Evolutionary conservation across 1,140 invertebrate genomes (phyloP).

Genomic region (Solenopsis invicta): DNA sequence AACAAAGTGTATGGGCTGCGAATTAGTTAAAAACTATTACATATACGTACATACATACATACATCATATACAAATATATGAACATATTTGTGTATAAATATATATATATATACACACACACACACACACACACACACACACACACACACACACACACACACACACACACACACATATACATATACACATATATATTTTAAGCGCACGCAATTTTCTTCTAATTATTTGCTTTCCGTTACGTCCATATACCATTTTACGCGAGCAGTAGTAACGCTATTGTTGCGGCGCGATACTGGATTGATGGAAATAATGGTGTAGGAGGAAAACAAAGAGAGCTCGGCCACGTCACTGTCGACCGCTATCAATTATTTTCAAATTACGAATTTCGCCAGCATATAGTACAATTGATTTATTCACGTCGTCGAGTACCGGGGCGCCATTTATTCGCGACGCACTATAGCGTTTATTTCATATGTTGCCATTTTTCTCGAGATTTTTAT

Average conservation of each 20-base stretch:
- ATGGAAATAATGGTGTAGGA: constrained; percentile 70
- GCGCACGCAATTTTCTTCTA: constrained; percentile 71
- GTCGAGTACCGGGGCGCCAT: constrained; percentile 53
- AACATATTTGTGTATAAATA: no score
- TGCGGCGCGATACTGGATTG: constrained; percentile 71
- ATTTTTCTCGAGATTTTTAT: constrained; percentile 36
- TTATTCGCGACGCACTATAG: constrained; percentile 50
- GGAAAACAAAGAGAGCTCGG: constrained; percentile 59
- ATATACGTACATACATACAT: neutral
- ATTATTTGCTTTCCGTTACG: constrained; percentile 68
- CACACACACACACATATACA: no score
- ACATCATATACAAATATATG: neutral
- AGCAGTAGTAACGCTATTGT: constrained; percentile 72
- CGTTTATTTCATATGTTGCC: constrained; percentile 23
- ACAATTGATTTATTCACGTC: constrained; percentile 74
- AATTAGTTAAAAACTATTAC: constrained; percentile 46
- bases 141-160: no score
- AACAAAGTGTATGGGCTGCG: constrained; percentile 25
- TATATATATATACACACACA: neutral
- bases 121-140: neutral
- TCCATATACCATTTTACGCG: constrained; percentile 72
- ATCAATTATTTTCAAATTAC: constrained; percentile 78
- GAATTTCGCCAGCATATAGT: constrained; percentile 71
- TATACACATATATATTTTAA: constrained; percentile 3
- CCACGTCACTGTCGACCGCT: constrained; percentile 68